Conservation (phyloP, 1,140 invertebrate species). For the Gonatopus flavifemur region DNA sequence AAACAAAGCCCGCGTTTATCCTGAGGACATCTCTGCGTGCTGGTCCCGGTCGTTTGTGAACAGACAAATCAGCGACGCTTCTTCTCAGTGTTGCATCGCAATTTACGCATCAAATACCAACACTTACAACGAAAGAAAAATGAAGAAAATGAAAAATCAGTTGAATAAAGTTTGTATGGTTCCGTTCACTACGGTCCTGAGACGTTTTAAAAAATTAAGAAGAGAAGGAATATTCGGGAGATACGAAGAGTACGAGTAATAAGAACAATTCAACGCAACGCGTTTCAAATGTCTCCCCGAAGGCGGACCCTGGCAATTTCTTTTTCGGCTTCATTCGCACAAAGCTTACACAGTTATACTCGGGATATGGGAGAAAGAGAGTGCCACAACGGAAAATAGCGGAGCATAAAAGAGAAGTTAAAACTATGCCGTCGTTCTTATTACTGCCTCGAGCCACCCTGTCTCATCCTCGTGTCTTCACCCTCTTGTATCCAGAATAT, state of each 20-base stretch:
- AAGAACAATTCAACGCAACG: background rate
- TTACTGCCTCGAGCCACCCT: conserved; percentile 56
- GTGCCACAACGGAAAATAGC: conserved; percentile 50
- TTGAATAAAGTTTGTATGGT: too few relatives aligned
- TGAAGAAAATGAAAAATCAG: too few relatives aligned
- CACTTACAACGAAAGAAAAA: conserved; percentile 17
- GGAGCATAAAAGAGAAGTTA: conserved; percentile 60
- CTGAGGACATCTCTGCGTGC: conserved; percentile 51
- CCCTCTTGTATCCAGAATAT: too few relatives aligned
- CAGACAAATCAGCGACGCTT: conserved; percentile 31
- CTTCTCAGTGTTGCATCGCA: conserved; percentile 29
- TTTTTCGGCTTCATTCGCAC: conserved; percentile 59
- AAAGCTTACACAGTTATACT: conserved; percentile 48
- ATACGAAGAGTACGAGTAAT: too few relatives aligned
- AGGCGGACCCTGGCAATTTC: conserved; percentile 55
- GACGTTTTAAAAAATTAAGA: too few relatives aligned
- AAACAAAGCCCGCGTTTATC: conserved; percentile 57
- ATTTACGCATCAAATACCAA: conserved; percentile 28
- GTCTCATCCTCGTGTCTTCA: conserved; percentile 17
- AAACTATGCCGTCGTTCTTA: conserved; percentile 61
- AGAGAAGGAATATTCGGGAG: too few relatives aligned
- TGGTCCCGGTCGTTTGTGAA: conserved; percentile 26
- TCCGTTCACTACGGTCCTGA: too few relatives aligned
- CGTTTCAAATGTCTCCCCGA: conserved; percentile 53
- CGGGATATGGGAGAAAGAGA: too few relatives aligned